These are phyloP conservation scores for Tyria jacobaeae DNA, from an alignment of 2,888 invertebrate species.

Conservation along the genomic window DNA sequence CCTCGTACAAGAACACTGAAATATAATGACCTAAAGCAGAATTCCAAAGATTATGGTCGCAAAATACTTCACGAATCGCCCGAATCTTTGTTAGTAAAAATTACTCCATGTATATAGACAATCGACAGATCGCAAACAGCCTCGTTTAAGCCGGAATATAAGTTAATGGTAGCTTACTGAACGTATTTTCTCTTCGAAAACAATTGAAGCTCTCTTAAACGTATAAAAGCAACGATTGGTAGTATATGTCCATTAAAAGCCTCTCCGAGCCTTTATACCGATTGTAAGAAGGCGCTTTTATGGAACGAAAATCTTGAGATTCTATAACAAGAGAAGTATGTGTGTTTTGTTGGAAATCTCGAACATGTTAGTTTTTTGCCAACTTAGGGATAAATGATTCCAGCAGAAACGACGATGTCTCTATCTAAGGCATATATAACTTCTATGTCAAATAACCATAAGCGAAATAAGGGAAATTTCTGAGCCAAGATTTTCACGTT, in stretches of 20 bases:
- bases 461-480: background rate
- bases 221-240: slow-evolving; percentile 26
- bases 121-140: background rate
- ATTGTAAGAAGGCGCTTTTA: background rate
- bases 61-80: background rate
- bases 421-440: background rate
- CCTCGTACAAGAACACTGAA: background rate
- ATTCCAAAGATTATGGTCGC: background rate
- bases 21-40: background rate
- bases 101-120: background rate
- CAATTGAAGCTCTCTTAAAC: slow-evolving; percentile 15
- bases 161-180: slow-evolving; percentile 1
- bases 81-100: slow-evolving; percentile 3
- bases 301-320: slow-evolving; percentile 3
- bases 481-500: background rate
- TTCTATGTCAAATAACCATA: background rate
- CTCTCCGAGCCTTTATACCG: slow-evolving; percentile 23
- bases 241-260: slow-evolving; percentile 16
- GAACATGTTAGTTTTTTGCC: background rate
- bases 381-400: too few relatives aligned
- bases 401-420: background rate
- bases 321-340: background rate
- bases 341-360: background rate
- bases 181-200: slow-evolving; percentile 15
- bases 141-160: background rate